A percentile compares a stretch with the other conserved stretches of the same genome.
Conservation (phyloP, 2,797 vertebrate genomes). For the Clamator glandarius region DNA sequence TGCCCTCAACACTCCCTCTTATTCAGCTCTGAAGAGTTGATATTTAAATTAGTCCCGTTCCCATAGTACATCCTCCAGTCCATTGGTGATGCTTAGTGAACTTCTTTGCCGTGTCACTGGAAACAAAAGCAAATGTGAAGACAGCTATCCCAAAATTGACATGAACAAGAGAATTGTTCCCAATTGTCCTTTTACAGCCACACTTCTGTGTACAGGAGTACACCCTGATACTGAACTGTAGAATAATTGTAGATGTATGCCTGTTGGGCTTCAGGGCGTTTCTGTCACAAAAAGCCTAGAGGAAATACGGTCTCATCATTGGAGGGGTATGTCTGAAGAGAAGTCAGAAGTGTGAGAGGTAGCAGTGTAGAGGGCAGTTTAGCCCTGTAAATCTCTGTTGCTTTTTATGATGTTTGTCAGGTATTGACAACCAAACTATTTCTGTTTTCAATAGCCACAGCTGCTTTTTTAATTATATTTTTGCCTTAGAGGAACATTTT, state of each 20-base stretch:
- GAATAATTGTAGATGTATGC: background rate
- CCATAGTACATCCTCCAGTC: accelerated
- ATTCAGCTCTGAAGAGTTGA: accelerated
- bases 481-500: background rate
- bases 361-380: background rate
- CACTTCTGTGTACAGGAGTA: accelerated
- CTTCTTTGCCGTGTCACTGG: background rate
- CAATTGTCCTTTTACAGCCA: background rate
- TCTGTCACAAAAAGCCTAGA: background rate
- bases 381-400: background rate
- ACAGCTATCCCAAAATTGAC: background rate
- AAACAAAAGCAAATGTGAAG: background rate
- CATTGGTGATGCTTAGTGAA: background rate
- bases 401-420: background rate
- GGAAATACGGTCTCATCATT: background rate
- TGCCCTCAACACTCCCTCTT: background rate
- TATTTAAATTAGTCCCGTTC: background rate
- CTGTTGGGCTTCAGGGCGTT: background rate
- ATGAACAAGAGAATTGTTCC: background rate
- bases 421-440: background rate
- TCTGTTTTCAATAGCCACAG: background rate
- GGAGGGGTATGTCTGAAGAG: background rate
- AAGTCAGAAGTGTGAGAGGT: background rate
- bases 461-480: background rate
- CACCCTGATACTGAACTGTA: accelerated